phyloP scores from a whole-genome alignment of 2,888 invertebrate species.

The Clostera curtula region DNA sequence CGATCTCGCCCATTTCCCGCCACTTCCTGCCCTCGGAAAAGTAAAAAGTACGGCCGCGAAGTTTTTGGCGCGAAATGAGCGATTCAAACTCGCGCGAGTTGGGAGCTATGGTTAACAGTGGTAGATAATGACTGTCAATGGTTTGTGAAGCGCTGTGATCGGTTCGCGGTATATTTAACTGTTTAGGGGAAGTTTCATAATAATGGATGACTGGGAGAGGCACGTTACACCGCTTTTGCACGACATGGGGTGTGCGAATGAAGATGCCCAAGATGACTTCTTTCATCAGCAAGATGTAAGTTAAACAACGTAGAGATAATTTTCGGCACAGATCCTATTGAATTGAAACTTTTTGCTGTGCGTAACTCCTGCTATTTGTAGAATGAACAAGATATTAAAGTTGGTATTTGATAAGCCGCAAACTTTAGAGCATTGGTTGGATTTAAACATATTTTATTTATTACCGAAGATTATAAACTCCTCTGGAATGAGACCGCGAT shows the following conservation, averaged over 20 bases:
- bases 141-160: constrained; percentile 56
- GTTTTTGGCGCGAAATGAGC: constrained; percentile 70
- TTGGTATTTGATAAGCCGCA: no score
- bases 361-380: no score
- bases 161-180: constrained; percentile 33
- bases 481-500: no score
- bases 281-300: constrained; percentile 77
- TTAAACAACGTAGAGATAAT: constrained; percentile 19
- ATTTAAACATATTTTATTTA: no score
- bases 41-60: constrained; percentile 34
- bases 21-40: constrained; percentile 46
- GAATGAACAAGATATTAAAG: no score
- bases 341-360: no score
- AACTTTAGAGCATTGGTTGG: no score
- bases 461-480: no score
- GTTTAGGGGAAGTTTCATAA: constrained; percentile 40
- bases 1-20: constrained; percentile 62
- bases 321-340: background rate
- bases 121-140: constrained; percentile 37
- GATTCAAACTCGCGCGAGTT: constrained; percentile 22
- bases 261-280: constrained; percentile 74
- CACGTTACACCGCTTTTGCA: constrained; percentile 75
- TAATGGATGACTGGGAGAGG: constrained; percentile 77
- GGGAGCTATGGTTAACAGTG: constrained; percentile 35
- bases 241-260: constrained; percentile 73